Evolutionary conservation across 2,113 vertebrate species (phyloP), one percentile per base, ranked within the genome.

Genomic region (Sinocyclocheilus grahami): DNA sequence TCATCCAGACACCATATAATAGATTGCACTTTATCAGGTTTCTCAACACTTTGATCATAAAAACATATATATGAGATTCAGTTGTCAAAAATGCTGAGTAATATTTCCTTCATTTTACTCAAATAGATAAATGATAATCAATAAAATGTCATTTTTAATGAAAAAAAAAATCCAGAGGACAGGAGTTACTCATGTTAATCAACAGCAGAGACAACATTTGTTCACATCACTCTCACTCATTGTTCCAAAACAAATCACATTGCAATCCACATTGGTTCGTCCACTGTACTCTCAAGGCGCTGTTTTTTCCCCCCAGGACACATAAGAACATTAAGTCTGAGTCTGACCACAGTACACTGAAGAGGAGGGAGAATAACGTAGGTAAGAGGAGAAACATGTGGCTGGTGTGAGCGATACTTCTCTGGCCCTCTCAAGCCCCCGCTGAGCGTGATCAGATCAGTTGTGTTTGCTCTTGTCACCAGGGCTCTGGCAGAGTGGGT

Each of bases 381-480:
- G 58, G 6, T 12, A 80, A 80, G 78, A 71, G 30, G 27, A 55
- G 24, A 71, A 80, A 18, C 58, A 65, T 39, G 51, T 55, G 10
- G 63, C 67, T 37, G 18, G 74, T 39, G n/a, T 80, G 86, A 76
- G 67, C 53, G 77, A 37, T 78, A 77, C 46, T 33, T 77, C 30
- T 9, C 10, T 18, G 37, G 30, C 42, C 55, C 65, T 81, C 81
- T 75, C 83, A 58, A 85, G 51, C 62, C 46, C 60, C 84, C 55
- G 75, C 82, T 60, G 82, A 79, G 58, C 79, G 39, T 80, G 65
- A 84, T 62, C 30, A 80, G 67, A 78, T 78, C 74, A 53, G n/a
- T 62, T 37, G 60, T 82, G 78, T 80, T 37, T 79, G 76, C 78
- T 75, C 67, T 30, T 58, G 53, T 87, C 82, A 33, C 85, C 16